phyloP scores from a whole-genome alignment of 2,113 vertebrate genomes.

The Muntiacus muntjak region DNA sequence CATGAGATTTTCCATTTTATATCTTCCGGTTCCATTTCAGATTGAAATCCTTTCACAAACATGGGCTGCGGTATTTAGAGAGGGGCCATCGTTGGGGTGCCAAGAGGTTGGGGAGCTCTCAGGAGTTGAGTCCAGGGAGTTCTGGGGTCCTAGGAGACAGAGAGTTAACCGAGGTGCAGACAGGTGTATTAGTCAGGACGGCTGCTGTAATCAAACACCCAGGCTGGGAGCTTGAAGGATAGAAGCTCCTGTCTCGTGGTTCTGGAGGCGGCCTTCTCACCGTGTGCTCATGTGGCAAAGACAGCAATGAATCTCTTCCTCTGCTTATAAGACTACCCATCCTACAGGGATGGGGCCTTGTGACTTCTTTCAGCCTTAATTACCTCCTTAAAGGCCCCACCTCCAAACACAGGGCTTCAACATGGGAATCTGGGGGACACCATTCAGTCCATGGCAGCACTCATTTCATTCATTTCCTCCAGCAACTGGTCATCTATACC shows the following conservation, averaged over 20 bases:
- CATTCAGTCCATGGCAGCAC: not conserved
- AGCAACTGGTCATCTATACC: accelerated
- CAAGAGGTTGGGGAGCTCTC: not conserved
- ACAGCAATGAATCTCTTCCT: not conserved
- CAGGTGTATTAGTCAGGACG: accelerated
- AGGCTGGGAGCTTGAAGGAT: not conserved
- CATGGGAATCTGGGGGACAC: not conserved
- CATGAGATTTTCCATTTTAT: not conserved
- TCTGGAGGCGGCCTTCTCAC: not conserved
- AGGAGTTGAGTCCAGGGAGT: not conserved
- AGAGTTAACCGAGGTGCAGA: not conserved
- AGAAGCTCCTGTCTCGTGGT: not conserved
- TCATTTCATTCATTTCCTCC: not conserved
- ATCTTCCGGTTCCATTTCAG: not conserved
- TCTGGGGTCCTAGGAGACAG: not conserved
- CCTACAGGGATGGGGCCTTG: not conserved
- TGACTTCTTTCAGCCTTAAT: not conserved
- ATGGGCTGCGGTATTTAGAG: not conserved
- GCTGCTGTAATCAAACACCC: not conserved
- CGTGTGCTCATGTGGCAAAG: accelerated
- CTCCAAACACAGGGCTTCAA: not conserved
- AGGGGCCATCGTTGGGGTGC: accelerated
- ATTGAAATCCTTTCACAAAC: not conserved
- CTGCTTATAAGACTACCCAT: not conserved
- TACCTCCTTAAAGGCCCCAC: not conserved